Conservation (phyloP, 1,140 invertebrate genomes). For the Anthonomus grandis region DNA sequence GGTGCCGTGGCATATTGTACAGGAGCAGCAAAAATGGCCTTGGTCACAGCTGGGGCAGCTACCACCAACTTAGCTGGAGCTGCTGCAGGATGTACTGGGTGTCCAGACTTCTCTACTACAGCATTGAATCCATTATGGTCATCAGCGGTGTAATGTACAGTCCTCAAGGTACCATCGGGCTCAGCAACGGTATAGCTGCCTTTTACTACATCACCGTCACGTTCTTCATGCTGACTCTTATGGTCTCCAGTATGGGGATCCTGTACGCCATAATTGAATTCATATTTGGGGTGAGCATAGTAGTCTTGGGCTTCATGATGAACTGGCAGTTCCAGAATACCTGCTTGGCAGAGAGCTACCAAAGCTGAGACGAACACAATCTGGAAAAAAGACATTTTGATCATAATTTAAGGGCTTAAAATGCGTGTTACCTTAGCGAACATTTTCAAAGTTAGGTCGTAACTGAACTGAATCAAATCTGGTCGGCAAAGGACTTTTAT, state of each 20-base stretch:
- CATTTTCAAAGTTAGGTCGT: too few species aligned
- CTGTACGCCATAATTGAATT: slow-evolving; percentile 46
- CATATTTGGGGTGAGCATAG: slow-evolving; percentile 52
- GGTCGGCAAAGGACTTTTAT: too few species aligned
- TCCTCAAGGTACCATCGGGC: slow-evolving; percentile 34
- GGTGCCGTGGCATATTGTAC: not conserved
- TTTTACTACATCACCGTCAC: slow-evolving; percentile 54
- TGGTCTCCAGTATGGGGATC: slow-evolving; percentile 51
- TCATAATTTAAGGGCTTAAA: too few species aligned
- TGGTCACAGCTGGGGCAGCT: slow-evolving; percentile 11
- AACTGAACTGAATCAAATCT: too few species aligned
- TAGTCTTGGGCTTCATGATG: too few species aligned
- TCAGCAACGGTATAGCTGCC: slow-evolving; percentile 50
- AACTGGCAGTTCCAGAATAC: too few species aligned
- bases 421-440: too few species aligned
- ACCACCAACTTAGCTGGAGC: slow-evolving; percentile 17
- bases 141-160: slow-evolving; percentile 47
- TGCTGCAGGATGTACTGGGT: slow-evolving; percentile 18
- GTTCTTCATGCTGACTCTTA: slow-evolving; percentile 52
- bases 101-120: slow-evolving; percentile 30
- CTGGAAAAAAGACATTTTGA: too few species aligned
- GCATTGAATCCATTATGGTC: slow-evolving; percentile 48
- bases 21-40: not conserved
- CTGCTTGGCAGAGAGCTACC: too few species aligned
- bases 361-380: too few species aligned